Conservation (phyloP, 2,888 invertebrate genomes). For the Tenthredo amoena region DNA sequence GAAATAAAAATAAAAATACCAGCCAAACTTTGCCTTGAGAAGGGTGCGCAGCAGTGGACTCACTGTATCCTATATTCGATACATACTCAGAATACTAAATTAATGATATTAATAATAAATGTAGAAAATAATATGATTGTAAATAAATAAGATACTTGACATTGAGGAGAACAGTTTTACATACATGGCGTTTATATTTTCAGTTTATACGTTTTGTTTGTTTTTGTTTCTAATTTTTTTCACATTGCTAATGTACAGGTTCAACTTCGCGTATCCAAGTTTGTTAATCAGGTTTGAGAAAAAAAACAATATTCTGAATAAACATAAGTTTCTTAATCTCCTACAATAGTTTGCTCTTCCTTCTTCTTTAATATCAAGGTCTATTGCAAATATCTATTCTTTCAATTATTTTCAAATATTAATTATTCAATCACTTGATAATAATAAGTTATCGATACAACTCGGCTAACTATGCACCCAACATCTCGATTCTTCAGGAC, state of each 20-base stretch:
- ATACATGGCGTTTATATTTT: conserved; percentile 24
- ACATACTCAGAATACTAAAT: not conserved
- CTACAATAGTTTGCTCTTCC: not conserved
- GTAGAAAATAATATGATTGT: conserved; percentile 10
- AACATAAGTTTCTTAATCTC: not conserved
- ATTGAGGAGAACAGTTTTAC: not conserved
- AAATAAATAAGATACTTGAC: conserved; percentile 36
- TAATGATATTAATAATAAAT: conserved; percentile 16
- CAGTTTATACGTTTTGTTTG: conserved; percentile 7
- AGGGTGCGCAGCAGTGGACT: not conserved
- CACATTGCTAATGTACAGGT: conserved; percentile 30
- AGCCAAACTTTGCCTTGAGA: not conserved
- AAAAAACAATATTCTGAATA: not conserved
- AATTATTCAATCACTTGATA: not conserved
- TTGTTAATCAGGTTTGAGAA: not conserved
- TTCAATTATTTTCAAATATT: not conserved
- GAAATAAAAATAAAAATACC: not conserved
- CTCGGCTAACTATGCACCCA: not conserved
- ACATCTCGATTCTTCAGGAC: not conserved
- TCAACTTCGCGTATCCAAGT: not conserved
- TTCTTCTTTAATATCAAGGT: not conserved
- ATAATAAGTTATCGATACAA: not conserved
- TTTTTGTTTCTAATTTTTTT: not conserved
- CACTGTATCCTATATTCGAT: not conserved
- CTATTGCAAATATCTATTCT: not conserved